Conservation (phyloP, 2,888 invertebrate genomes). For the Sesia bembeciformis region DNA sequence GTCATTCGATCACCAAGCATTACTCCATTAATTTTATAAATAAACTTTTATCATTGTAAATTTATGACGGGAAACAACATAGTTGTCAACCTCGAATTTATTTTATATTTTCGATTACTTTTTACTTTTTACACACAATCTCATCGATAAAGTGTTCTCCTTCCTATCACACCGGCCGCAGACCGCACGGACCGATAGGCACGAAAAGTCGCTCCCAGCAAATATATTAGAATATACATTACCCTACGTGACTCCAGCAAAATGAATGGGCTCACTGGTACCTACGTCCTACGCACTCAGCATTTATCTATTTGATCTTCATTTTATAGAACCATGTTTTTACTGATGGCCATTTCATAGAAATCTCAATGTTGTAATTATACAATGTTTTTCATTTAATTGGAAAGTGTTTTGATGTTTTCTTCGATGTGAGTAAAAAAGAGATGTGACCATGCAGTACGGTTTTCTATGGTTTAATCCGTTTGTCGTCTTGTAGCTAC, state of each 20-base stretch:
- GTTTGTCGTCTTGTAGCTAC: no score
- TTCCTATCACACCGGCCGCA: constrained; percentile 36
- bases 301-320: constrained; percentile 20
- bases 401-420: no score
- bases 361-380: background rate
- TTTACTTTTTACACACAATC: background rate
- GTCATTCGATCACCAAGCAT: no score
- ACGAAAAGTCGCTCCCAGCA: constrained; percentile 71
- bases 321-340: background rate
- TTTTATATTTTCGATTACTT: no score
- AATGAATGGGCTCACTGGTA: constrained; percentile 56
- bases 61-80: no score
- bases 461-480: no score
- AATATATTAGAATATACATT: constrained; percentile 76
- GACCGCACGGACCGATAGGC: constrained; percentile 67
- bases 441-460: no score
- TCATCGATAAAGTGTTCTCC: background rate
- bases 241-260: constrained; percentile 62
- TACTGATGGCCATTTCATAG: background rate
- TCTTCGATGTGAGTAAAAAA: no score
- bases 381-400: no score
- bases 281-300: constrained; percentile 24
- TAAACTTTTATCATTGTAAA: no score
- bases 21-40: no score
- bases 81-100: no score